These are phyloP conservation scores for Agrochola lota DNA, from an alignment of 2,888 invertebrate genomes.

Conservation along the genomic window DNA sequence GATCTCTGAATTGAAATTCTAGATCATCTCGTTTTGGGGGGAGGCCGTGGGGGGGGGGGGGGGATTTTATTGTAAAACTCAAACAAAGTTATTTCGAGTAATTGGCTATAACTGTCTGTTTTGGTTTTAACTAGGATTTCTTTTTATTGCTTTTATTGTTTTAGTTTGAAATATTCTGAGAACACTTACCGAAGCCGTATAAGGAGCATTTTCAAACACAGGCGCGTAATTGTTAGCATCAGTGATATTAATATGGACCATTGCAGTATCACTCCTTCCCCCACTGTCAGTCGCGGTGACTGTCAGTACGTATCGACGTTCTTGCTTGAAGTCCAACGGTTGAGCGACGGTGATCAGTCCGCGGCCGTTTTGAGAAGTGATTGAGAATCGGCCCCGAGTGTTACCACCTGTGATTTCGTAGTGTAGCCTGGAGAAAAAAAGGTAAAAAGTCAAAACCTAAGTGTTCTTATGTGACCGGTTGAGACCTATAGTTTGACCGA, in stretches of 20 bases:
- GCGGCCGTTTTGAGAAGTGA: conserved; percentile 96
- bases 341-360: conserved; percentile 97
- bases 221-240: conserved; percentile 99
- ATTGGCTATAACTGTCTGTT: too few species aligned
- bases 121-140: not conserved
- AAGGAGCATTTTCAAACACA: conserved; percentile 97
- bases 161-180: not conserved
- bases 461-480: not conserved
- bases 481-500: not conserved
- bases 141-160: not conserved
- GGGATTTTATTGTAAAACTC: too few species aligned
- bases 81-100: too few species aligned
- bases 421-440: conserved; percentile 90
- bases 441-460: not conserved
- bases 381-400: conserved; percentile 95
- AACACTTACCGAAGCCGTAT: conserved; percentile 93
- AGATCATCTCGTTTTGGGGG: too few species aligned
- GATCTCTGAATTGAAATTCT: too few species aligned
- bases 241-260: conserved; percentile 97
- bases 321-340: conserved; percentile 97
- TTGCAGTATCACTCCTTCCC: conserved; percentile 96
- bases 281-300: conserved; percentile 97
- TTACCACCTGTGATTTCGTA: conserved; percentile 97
- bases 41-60: too few species aligned
- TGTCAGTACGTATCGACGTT: conserved; percentile 96